These are phyloP conservation scores for Parasteatoda lunata DNA, from an alignment of 2,888 invertebrate genomes.

Conservation along the genomic window DNA sequence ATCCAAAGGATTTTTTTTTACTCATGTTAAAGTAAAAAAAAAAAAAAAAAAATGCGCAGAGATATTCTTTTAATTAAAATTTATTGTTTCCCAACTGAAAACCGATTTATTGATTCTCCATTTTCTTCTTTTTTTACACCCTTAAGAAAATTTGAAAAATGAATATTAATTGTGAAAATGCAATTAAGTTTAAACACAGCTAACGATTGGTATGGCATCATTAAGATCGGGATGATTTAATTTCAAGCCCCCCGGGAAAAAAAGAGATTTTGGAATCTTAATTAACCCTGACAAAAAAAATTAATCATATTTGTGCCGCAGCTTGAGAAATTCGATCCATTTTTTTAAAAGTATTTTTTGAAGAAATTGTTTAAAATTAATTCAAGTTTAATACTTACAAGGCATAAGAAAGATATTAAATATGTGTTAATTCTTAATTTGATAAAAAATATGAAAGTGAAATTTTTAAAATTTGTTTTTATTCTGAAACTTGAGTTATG, in stretches of 20 bases:
- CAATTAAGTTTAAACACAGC: slow-evolving; percentile 34
- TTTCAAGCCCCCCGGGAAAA: background rate
- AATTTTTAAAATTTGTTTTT: too few species aligned
- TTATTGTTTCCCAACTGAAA: too few species aligned
- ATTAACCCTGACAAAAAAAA: slow-evolving; percentile 15
- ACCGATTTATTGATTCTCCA: too few species aligned
- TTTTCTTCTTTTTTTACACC: too few species aligned
- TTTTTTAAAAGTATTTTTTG: background rate
- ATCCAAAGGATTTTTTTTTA: too few species aligned
- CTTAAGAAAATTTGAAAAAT: slow-evolving; percentile 23
- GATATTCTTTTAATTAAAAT: too few species aligned
- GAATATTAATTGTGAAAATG: slow-evolving; percentile 45
- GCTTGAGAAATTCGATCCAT: background rate
- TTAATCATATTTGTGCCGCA: slow-evolving; percentile 7
- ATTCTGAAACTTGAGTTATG: too few species aligned
- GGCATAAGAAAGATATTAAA: background rate
- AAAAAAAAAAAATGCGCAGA: too few species aligned
- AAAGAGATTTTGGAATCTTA: slow-evolving; percentile 25
- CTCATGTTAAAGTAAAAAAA: too few species aligned
- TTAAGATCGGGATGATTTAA: slow-evolving; percentile 28
- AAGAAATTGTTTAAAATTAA: background rate
- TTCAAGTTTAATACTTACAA: background rate
- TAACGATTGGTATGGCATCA: slow-evolving; percentile 41
- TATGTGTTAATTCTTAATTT: background rate
- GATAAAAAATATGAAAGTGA: too few species aligned